Percentiles rank a stretch among this genome's conserved stretches.
These are phyloP conservation scores for Harmothoe impar DNA, from an alignment of 2,888 invertebrate genomes.

Conservation along the genomic window DNA sequence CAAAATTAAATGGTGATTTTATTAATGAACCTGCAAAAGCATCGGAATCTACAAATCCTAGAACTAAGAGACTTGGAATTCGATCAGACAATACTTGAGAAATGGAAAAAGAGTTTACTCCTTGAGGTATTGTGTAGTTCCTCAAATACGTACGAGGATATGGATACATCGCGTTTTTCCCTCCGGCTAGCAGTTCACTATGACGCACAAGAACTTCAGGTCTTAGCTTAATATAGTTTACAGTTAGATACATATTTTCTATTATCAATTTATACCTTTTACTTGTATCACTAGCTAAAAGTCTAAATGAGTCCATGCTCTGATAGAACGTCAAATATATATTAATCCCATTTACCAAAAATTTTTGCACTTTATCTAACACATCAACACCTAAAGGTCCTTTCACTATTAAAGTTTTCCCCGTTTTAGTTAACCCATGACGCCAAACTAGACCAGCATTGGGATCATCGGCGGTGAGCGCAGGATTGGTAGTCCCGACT, in stretches of 20 bases:
- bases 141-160: neutral
- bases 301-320: neutral
- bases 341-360: neutral
- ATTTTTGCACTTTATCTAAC: neutral
- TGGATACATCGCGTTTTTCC: too few species aligned
- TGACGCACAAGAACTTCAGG: neutral
- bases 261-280: conserved; percentile 15
- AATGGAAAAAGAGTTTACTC: neutral
- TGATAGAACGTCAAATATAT: neutral
- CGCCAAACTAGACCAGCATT: neutral
- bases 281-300: neutral
- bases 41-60: too few species aligned
- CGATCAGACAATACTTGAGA: conserved; percentile 14
- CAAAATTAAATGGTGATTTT: too few species aligned
- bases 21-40: too few species aligned
- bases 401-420: neutral
- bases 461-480: neutral
- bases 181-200: neutral
- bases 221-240: neutral
- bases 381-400: neutral
- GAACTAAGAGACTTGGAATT: neutral
- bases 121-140: neutral
- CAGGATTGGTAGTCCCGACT: neutral
- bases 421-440: neutral
- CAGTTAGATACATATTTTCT: neutral